A percentile compares a stretch with the other conserved stretches of the same genome.
Evolutionary conservation across 1,140 invertebrate species (phyloP).

Genomic region (Drosophila lini): DNA sequence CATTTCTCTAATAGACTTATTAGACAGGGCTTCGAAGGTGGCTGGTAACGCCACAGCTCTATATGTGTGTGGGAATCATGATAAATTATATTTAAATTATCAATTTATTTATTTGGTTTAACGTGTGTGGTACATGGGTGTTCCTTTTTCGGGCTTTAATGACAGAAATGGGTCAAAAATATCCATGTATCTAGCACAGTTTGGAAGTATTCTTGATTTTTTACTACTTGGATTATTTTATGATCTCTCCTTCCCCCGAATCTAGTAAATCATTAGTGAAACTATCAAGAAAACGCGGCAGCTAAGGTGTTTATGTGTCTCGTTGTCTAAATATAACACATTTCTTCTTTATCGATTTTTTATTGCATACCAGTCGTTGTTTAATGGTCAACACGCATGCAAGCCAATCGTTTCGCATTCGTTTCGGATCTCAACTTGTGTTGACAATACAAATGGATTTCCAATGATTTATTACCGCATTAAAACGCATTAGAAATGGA

Average conservation of each 20-base stretch:
- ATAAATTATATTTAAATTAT: slow-evolving; percentile 81
- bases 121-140: slow-evolving; percentile 32
- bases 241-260: neutral
- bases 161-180: neutral
- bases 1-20: slow-evolving; percentile 83
- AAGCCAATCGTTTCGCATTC: slow-evolving; percentile 38
- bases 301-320: slow-evolving; percentile 66
- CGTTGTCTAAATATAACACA: slow-evolving; percentile 58
- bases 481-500: slow-evolving; percentile 73
- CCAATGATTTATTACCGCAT: slow-evolving; percentile 83
- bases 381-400: slow-evolving; percentile 72
- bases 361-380: slow-evolving; percentile 57
- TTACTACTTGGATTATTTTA: slow-evolving; percentile 1
- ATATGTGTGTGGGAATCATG: slow-evolving; percentile 29
- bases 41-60: slow-evolving; percentile 8
- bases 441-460: slow-evolving; percentile 83
- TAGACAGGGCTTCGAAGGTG: slow-evolving; percentile 37
- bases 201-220: neutral
- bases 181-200: neutral
- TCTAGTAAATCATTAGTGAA: slow-evolving; percentile 44
- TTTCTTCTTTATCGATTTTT: slow-evolving; percentile 53
- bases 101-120: slow-evolving; percentile 74
- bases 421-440: slow-evolving; percentile 70
- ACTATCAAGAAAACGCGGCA: slow-evolving; percentile 4
- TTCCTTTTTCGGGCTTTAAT: slow-evolving; percentile 1